These are phyloP conservation scores for Melolontha melolontha DNA, from an alignment of 2,888 invertebrate species.

Conservation along the genomic window DNA sequence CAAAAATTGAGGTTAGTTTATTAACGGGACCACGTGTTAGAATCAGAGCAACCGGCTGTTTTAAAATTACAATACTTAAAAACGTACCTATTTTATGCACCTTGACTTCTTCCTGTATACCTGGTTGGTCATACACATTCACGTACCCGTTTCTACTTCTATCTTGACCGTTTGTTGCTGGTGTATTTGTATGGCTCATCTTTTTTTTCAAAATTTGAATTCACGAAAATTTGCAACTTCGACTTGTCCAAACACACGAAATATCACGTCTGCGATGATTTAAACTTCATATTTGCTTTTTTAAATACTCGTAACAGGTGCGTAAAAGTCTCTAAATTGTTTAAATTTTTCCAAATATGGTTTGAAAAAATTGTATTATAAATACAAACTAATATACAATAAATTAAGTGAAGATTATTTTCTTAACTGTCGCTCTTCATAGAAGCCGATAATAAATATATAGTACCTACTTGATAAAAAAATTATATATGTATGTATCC, in stretches of 20 bases:
- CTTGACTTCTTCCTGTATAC: slow-evolving; percentile 30
- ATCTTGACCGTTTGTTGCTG: slow-evolving; percentile 42
- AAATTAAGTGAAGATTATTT: slow-evolving; percentile 2
- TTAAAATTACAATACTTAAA: background rate
- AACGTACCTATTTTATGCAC: slow-evolving; percentile 39
- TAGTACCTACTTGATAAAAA: slow-evolving; percentile 18
- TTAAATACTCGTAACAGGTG: background rate
- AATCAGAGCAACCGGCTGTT: slow-evolving; percentile 6
- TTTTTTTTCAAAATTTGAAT: slow-evolving; percentile 14
- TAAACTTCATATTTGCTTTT: slow-evolving; percentile 29
- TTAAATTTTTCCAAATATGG: background rate
- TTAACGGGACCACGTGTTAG: slow-evolving; percentile 22
- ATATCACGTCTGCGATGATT: slow-evolving; percentile 19
- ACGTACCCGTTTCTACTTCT: slow-evolving; percentile 49
- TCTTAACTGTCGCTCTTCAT: slow-evolving; percentile 14
- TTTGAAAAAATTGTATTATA: background rate
- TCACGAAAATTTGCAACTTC: slow-evolving; percentile 2
- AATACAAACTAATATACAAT: slow-evolving; percentile 5
- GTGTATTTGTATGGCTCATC: slow-evolving; percentile 29
- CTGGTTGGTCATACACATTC: slow-evolving; percentile 45
- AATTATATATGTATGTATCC: slow-evolving; percentile 1
- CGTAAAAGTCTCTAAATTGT: background rate
- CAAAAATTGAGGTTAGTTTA: background rate
- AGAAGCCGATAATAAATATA: slow-evolving; percentile 12
- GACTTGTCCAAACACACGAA: background rate